Conservation (phyloP, 1,140 invertebrate species). For the Liolophura sinensis region DNA sequence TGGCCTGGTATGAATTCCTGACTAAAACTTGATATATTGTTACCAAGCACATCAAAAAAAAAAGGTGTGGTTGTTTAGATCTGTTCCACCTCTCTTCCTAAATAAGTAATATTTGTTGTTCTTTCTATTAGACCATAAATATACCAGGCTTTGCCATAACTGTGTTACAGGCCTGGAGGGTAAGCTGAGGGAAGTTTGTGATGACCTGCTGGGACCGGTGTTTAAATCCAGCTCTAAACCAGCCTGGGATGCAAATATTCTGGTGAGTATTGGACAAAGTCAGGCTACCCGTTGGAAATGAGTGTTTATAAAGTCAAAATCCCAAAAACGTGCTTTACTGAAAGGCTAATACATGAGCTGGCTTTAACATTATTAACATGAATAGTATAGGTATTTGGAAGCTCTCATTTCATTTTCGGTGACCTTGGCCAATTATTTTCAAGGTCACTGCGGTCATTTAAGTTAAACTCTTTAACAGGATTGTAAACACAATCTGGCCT, state of each 20-base stretch:
- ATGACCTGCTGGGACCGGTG: conserved; percentile 52
- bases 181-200: conserved; percentile 52
- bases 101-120: too few species aligned
- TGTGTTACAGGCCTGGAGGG: conserved; percentile 43
- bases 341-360: too few species aligned
- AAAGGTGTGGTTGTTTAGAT: too few species aligned
- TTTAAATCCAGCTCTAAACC: conserved; percentile 39
- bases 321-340: not conserved
- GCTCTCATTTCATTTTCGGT: not conserved
- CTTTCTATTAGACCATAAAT: too few species aligned
- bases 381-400: not conserved
- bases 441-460: too few species aligned
- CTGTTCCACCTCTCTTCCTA: too few species aligned
- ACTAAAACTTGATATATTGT: too few species aligned
- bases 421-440: not conserved
- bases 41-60: too few species aligned
- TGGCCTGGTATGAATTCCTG: too few species aligned
- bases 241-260: conserved; percentile 55
- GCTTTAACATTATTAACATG: not conserved
- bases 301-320: not conserved
- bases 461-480: too few species aligned
- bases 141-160: too few species aligned
- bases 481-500: too few species aligned
- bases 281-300: not conserved
- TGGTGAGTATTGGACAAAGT: conserved; percentile 45